A percentile compares a stretch with the other conserved stretches of the same genome.
Conservation (phyloP, 2,113 vertebrate genomes). For the Ailuropoda melanoleuca region DNA sequence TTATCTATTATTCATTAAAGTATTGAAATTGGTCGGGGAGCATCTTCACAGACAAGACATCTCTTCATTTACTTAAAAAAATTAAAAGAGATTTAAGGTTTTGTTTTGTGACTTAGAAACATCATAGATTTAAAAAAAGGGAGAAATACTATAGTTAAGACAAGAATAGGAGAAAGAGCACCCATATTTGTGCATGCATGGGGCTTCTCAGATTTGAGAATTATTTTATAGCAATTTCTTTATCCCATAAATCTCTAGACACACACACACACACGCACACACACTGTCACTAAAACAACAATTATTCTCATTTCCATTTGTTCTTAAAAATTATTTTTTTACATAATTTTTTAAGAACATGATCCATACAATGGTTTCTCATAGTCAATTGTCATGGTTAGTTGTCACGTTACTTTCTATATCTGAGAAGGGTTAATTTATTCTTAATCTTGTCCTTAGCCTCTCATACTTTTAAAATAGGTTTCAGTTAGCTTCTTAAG, state of each 20-base stretch:
- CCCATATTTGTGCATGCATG: neutral
- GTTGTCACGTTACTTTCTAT: too few relatives aligned
- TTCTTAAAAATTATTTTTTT: neutral
- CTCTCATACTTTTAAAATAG: neutral
- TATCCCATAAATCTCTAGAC: neutral
- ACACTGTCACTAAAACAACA: neutral
- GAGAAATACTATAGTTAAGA: neutral
- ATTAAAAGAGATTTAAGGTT: neutral
- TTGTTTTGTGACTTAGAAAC: neutral
- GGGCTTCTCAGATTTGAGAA: neutral
- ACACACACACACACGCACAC: neutral
- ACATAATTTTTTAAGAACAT: too few relatives aligned
- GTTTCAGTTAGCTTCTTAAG: neutral
- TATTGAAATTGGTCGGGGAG: constrained; percentile 52
- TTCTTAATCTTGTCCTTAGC: neutral
- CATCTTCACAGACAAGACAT: constrained; percentile 35
- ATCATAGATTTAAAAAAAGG: neutral
- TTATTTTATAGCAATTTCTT: neutral
- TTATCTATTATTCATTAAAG: constrained; percentile 66
- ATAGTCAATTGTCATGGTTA: neutral
- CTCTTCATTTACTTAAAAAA: constrained; percentile 10
- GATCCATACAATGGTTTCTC: neutral
- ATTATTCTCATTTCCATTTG: neutral
- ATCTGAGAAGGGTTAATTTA: neutral
- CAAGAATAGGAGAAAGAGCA: neutral